phyloP scores from a whole-genome alignment of 1,140 invertebrate species.

The Phocides pigmalion region DNA sequence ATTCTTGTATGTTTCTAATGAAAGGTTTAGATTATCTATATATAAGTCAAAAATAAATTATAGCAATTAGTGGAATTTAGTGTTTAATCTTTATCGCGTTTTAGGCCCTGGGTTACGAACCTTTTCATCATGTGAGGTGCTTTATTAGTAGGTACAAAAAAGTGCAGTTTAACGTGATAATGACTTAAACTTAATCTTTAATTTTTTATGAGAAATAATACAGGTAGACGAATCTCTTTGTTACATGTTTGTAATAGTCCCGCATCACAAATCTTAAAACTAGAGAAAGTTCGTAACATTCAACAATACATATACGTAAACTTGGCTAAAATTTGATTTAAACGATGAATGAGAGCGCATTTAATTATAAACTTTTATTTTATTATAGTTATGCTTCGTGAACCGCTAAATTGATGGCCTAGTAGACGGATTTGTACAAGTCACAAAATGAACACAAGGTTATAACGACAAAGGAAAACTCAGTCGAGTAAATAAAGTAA shows the following conservation, averaged over 20 bases:
- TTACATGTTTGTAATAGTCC: too few species aligned
- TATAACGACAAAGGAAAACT: slow-evolving; percentile 37
- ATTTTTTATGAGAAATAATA: too few species aligned
- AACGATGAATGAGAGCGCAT: too few species aligned
- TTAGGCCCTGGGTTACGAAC: not conserved
- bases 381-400: not conserved
- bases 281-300: too few species aligned
- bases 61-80: not conserved
- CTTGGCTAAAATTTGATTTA: too few species aligned
- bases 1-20: not conserved
- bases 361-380: not conserved
- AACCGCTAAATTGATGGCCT: slow-evolving; percentile 2
- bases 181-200: too few species aligned
- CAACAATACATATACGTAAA: too few species aligned
- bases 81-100: not conserved
- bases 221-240: too few species aligned
- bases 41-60: not conserved
- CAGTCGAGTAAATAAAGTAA: slow-evolving; percentile 11
- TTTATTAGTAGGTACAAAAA: too few species aligned
- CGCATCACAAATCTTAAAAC: too few species aligned
- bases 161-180: too few species aligned
- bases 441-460: slow-evolving; percentile 37
- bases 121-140: not conserved
- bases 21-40: not conserved
- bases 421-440: slow-evolving; percentile 19